Evolutionary conservation across 1,140 invertebrate species (phyloP), one percentile per base, ranked within the genome.

Genomic region (Zaprionus ornatus): DNA sequence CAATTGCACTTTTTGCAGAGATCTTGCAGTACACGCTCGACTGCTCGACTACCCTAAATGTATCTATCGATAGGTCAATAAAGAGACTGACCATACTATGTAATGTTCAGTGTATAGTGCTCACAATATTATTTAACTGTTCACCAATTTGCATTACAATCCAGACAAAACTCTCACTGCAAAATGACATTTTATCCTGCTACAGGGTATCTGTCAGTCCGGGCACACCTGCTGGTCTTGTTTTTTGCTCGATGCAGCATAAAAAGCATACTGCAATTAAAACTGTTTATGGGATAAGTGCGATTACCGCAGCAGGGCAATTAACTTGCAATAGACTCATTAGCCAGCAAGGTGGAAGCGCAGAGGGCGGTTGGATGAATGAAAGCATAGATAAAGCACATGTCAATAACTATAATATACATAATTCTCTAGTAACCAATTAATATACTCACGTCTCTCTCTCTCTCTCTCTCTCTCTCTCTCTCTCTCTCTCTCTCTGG

Each of bases 321-420:
- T 64, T 54, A 54, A 55, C 21, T 40, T 27, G 50, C 17, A 40
- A 40, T 55, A 40, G 45, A 40, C 50, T 54, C 19, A 42, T 42
- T 54, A 40, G 48, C 19, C 50, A 4, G 19, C 2, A 1, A 10
- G 17, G 42, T 7, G 3, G 9, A n/a, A 45, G 37, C 2, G 5
- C 3, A n/a, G 13, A 10, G 40, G n/a, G 3, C 6, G 15, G 0
- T 2, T 45, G 40, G 13, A 37, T 37, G 35, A 37, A 37, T 37
- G 35, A 15, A 37, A 13, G 35, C 12, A 15, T n/a, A n/a, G 37
- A 40, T 6, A 40, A 15, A 40, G n/a, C n/a, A 42, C 19, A 50
- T 50, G 45, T 23, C 45, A 50, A 50, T 50, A 21, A 50, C 45
- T 4, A 21, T 13, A 50, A 50, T 50, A 9, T 13, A 50, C 7